Evolutionary conservation across 2,888 invertebrate species (phyloP), one percentile per base, ranked within the genome.

Genomic region (Maniola hyperantus): DNA sequence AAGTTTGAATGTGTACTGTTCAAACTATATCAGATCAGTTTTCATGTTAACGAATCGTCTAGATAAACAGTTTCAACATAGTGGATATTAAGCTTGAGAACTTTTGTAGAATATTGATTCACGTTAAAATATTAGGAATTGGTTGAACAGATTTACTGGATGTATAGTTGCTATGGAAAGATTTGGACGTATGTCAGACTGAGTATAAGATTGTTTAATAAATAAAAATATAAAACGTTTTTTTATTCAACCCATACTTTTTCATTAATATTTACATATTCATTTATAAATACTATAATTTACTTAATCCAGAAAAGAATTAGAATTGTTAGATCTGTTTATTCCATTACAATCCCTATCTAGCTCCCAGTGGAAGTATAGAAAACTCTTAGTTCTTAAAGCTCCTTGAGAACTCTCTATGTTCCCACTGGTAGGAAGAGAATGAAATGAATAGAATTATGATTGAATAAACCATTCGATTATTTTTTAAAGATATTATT

Each of bases 141-240:
- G 79, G 78, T 76, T 39, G 79, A 79, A 78, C 78, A 80, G 76
- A 76, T 74, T 77, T 18, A 82, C 82, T 80, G 78, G 77, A 81
- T 80, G 81, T 81, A 79, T 84, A 83, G 83, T 83, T 85, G 83
- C 71, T 85, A 83, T 81, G 84, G 83, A 85, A 83, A 84, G 83
- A 84, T 78, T 80, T 78, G 78, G 76, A 81, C 77, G 74, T 78
- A 77, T 83, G 85, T 88, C 85, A 84, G 90, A 91, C 91, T 91
- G 91, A 91, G 86, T 88, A 87, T 88, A 86, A 85, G 85, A 87
- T 82, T 88, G 87, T 87, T 89, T 86, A 88, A 83, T 84, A 77
- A 89, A 87, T 87, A 87, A 86, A 86, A 51, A 67, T 78, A 68
- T 70, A 67, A 46, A 46, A 69, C 76, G 0, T 51, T 65, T 66